Evolutionary conservation across 2,888 invertebrate species (phyloP).

Genomic region (Plagiodera versicolora): DNA sequence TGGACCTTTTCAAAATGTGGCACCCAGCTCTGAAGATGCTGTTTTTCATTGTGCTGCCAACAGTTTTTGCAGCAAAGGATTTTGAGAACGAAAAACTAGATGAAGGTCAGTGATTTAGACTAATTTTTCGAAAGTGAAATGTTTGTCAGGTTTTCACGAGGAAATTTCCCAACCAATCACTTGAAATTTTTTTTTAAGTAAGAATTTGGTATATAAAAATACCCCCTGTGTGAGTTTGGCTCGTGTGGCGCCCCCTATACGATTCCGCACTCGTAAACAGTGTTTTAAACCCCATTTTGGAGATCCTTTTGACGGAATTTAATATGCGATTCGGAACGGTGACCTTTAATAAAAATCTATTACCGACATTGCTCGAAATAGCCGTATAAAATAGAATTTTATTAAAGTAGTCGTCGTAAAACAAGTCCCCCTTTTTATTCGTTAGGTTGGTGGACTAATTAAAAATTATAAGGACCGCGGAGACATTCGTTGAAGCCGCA

Average conservation of each 20-base stretch:
- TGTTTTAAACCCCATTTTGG: background rate
- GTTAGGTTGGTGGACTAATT: conserved; percentile 31
- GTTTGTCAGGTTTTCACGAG: no score
- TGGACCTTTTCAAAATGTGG: conserved; percentile 30
- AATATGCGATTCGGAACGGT: background rate
- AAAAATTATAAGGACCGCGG: conserved; percentile 34
- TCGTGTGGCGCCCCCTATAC: background rate
- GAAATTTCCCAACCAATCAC: no score
- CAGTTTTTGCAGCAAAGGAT: conserved; percentile 34
- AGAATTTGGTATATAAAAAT: no score
- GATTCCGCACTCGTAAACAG: background rate
- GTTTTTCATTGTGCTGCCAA: conserved; percentile 27
- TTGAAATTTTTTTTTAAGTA: no score
- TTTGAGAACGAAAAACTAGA: conserved; percentile 44
- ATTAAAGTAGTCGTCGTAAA: conserved; percentile 29
- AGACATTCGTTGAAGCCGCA: conserved; percentile 30
- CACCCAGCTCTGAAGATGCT: conserved; percentile 22
- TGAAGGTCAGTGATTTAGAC: conserved; percentile 39
- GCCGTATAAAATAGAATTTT: conserved; percentile 29
- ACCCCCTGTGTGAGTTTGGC: background rate
- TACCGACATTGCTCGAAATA: conserved; percentile 6
- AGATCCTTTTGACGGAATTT: background rate
- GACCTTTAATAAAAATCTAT: conserved; percentile 17
- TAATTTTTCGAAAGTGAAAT: no score
- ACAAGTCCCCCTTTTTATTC: conserved; percentile 29